Percentiles rank a stretch among this genome's conserved stretches.
These are phyloP conservation scores for Danaus chrysippus DNA, from an alignment of 2,888 invertebrate genomes.

Conservation along the genomic window DNA sequence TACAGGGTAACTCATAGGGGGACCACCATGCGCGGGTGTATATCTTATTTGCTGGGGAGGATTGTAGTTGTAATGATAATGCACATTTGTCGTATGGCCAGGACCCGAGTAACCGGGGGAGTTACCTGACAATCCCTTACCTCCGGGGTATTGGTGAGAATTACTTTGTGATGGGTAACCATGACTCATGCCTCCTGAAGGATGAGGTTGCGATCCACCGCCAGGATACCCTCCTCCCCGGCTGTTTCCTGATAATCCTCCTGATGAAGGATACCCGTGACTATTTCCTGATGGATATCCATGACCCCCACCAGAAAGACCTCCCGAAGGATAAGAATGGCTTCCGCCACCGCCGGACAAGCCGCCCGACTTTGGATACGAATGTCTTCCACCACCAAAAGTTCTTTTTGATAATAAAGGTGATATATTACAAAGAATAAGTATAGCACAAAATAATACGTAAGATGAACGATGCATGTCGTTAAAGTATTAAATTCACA, in stretches of 20 bases:
- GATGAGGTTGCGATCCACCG: slow-evolving; percentile 38
- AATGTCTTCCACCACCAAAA: slow-evolving; percentile 37
- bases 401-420: slow-evolving; percentile 39
- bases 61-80: slow-evolving; percentile 61
- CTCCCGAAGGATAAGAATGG: slow-evolving; percentile 46
- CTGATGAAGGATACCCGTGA: slow-evolving; percentile 39
- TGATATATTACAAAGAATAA: slow-evolving; percentile 44
- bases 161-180: slow-evolving; percentile 38
- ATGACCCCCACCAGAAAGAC: slow-evolving; percentile 39
- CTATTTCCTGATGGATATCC: slow-evolving; percentile 31
- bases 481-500: slow-evolving; percentile 14
- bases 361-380: slow-evolving; percentile 30
- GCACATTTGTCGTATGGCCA: slow-evolving; percentile 46
- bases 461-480: slow-evolving; percentile 37
- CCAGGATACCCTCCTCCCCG: slow-evolving; percentile 42
- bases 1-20: slow-evolving; percentile 55
- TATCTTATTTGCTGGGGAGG: slow-evolving; percentile 65
- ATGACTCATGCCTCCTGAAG: slow-evolving; percentile 28
- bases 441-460: slow-evolving; percentile 48
- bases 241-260: slow-evolving; percentile 34
- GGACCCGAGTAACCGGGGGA: slow-evolving; percentile 27
- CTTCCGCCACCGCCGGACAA: slow-evolving; percentile 27
- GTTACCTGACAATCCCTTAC: slow-evolving; percentile 40
- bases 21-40: slow-evolving; percentile 49
- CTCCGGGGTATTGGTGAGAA: slow-evolving; percentile 35